Percentiles rank a stretch among this genome's conserved stretches.
phyloP scores from a whole-genome alignment of 2,888 invertebrate species.

The Synanthedon tipuliformis region DNA sequence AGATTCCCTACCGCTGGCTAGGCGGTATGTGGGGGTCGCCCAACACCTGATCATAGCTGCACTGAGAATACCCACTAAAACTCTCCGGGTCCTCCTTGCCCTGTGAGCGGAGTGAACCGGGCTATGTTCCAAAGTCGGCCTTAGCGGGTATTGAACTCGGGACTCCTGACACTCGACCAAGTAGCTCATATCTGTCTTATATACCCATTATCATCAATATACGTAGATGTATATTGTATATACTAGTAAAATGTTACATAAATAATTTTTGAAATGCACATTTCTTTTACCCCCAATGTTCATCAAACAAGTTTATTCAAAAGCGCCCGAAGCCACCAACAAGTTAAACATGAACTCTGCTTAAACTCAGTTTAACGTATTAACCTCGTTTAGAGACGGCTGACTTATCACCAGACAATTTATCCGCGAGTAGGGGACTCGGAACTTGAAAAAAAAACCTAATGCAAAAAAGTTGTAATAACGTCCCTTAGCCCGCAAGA shows the following conservation, averaged over 20 bases:
- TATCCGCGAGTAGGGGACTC: slow-evolving; percentile 32
- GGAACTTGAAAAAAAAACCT: slow-evolving; percentile 39
- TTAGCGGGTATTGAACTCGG: too few species aligned
- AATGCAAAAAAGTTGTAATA: slow-evolving; percentile 55
- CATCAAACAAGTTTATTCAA: slow-evolving; percentile 1
- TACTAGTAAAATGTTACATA: background rate
- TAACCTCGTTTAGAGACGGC: slow-evolving; percentile 41
- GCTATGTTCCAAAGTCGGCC: too few species aligned
- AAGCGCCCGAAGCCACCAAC: slow-evolving; percentile 10
- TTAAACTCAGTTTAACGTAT: slow-evolving; percentile 60
- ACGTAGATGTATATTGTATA: background rate
- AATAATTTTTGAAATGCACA: slow-evolving; percentile 12
- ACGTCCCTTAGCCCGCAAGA: slow-evolving; percentile 31
- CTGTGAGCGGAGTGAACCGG: too few species aligned
- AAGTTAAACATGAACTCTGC: slow-evolving; percentile 29
- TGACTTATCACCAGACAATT: slow-evolving; percentile 59
- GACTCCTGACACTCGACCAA: too few species aligned
- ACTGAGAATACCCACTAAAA: too few species aligned
- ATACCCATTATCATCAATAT: too few species aligned
- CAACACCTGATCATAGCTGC: too few species aligned
- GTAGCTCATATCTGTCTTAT: too few species aligned
- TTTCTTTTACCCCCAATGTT: slow-evolving; percentile 21
- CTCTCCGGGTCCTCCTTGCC: too few species aligned
- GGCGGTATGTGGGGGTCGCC: too few species aligned
- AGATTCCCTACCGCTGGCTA: too few species aligned